A percentile compares a stretch with the other conserved stretches of the same genome.
These are phyloP conservation scores for Microtus ochrogaster DNA, from an alignment of 2,113 vertebrate species.

Conservation along the genomic window DNA sequence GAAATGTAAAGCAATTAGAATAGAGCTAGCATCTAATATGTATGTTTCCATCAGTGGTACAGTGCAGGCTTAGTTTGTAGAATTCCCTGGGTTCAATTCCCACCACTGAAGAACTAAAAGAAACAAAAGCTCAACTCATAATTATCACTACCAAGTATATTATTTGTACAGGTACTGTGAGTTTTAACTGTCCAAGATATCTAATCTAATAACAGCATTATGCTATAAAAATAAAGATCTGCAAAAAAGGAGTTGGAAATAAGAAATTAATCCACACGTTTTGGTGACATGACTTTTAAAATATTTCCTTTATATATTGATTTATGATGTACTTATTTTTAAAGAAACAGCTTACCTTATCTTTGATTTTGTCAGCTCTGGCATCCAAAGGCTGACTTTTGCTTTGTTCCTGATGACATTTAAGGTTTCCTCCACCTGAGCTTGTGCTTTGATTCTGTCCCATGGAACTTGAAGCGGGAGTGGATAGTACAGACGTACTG, in stretches of 20 bases:
- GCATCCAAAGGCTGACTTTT: conserved; percentile 86
- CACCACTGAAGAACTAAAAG: neutral
- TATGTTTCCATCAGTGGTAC: neutral
- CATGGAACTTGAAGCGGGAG: conserved; percentile 84
- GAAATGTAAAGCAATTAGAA: neutral
- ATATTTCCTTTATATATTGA: neutral
- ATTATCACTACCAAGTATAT: neutral
- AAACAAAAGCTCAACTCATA: neutral
- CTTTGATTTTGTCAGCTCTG: conserved; percentile 90
- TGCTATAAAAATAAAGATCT: conserved; percentile 34
- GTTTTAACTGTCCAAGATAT: conserved; percentile 24
- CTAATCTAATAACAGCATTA: neutral
- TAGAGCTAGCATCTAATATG: neutral
- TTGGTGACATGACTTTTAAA: neutral
- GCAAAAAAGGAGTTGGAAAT: conserved; percentile 28
- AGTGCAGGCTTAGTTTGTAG: neutral
- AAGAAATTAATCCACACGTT: conserved; percentile 4
- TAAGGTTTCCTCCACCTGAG: conserved; percentile 87
- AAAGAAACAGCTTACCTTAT: conserved; percentile 89
- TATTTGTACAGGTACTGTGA: neutral
- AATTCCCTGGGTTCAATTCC: neutral
- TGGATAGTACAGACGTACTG: conserved; percentile 87
- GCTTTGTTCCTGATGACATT: conserved; percentile 88
- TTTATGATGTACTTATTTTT: neutral
- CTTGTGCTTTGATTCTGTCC: conserved; percentile 87